These are phyloP conservation scores for Clostera curtula DNA, from an alignment of 2,888 invertebrate species.

Conservation along the genomic window DNA sequence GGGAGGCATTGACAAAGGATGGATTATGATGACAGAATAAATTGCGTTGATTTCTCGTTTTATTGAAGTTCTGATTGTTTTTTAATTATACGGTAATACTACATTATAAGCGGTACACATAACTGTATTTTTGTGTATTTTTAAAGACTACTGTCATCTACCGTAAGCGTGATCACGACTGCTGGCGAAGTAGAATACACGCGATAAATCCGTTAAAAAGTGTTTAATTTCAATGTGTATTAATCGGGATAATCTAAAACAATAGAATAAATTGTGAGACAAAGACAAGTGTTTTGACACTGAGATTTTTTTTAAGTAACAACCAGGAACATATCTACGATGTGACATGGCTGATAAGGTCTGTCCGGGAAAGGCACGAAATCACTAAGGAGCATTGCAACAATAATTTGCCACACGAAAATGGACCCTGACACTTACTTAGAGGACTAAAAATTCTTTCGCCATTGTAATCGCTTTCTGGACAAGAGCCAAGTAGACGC, in stretches of 20 bases:
- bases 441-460: conserved; percentile 9
- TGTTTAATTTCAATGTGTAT: no score
- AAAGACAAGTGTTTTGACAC: no score
- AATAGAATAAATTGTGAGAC: no score
- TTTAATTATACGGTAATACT: not conserved
- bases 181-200: no score
- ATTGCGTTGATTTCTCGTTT: conserved; percentile 2
- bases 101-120: no score
- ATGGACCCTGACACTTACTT: conserved; percentile 6
- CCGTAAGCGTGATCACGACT: no score
- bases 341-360: conserved; percentile 29
- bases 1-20: conserved; percentile 9
- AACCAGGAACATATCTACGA: conserved; percentile 21
- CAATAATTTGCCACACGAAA: conserved; percentile 6
- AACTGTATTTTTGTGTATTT: no score
- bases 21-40: conserved; percentile 11
- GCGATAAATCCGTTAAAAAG: no score
- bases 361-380: conserved; percentile 25
- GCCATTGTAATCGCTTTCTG: conserved; percentile 11
- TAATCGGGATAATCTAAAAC: no score
- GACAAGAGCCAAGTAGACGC: conserved; percentile 46
- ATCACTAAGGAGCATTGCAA: conserved; percentile 13
- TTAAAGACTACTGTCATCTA: no score
- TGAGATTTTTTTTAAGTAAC: no score
- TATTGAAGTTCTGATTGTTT: not conserved